Evolutionary conservation across 1,140 invertebrate genomes (phyloP).

Genomic region (Anagrus nilaparvatae): DNA sequence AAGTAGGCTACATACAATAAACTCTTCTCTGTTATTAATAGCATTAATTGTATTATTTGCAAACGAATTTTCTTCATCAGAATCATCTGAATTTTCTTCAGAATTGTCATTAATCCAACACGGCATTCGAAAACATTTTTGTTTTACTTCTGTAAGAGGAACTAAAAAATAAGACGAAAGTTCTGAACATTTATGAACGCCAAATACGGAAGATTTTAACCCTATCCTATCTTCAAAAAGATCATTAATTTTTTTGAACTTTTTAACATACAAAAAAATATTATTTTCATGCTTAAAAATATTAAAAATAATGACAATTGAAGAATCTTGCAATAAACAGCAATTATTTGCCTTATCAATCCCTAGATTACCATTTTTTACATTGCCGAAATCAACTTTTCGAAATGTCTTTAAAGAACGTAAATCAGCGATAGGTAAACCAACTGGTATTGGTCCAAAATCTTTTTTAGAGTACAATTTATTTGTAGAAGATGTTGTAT

Average conservation of each 20-base stretch:
- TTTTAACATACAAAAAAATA: conserved; percentile 1
- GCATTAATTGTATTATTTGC: too few species aligned
- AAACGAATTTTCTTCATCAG: too few species aligned
- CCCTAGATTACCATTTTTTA: too few species aligned
- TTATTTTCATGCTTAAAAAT: conserved; percentile 5
- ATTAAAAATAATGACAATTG: conserved; percentile 12
- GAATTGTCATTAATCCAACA: too few species aligned
- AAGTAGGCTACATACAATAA: too few species aligned
- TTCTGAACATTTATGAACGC: conserved; percentile 12
- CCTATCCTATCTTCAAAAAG: neutral
- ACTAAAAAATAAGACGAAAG: conserved; percentile 8
- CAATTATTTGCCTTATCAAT: too few species aligned
- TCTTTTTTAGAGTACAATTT: neutral
- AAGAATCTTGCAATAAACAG: neutral
- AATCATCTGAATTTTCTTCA: too few species aligned
- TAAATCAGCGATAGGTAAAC: too few species aligned
- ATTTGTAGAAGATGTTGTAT: neutral
- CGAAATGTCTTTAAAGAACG: conserved; percentile 1
- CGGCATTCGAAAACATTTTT: conserved; percentile 17
- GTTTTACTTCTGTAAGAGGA: conserved; percentile 1
- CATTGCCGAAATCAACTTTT: conserved; percentile 5
- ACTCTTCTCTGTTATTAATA: too few species aligned
- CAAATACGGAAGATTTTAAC: conserved; percentile 1
- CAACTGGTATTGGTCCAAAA: neutral
- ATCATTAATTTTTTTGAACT: conserved; percentile 5